A percentile compares a stretch with the other conserved stretches of the same genome.
Evolutionary conservation across 2,797 vertebrate species (phyloP).

Genomic region (Coregonus suidteri): DNA sequence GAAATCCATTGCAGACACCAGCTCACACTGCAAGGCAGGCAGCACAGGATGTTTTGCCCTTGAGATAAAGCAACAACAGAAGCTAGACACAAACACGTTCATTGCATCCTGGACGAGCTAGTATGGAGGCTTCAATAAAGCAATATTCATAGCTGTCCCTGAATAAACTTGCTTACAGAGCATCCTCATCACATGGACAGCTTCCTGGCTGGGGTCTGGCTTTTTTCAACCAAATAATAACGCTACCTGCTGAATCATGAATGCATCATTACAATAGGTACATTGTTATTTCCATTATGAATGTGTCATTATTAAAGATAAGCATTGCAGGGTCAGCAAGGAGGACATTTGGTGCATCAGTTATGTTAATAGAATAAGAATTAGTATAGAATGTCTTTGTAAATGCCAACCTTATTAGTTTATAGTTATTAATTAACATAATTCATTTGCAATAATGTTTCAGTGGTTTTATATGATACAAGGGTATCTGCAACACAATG

Average conservation of each 20-base stretch:
- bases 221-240: not conserved
- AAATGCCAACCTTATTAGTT: too few species aligned
- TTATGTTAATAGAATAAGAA: too few species aligned
- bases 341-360: too few species aligned
- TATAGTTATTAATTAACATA: too few species aligned
- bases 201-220: not conserved
- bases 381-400: too few species aligned
- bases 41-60: slow-evolving; percentile 56
- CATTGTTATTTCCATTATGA: too few species aligned
- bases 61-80: slow-evolving; percentile 53
- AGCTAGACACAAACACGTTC: slow-evolving; percentile 54
- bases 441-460: too few species aligned
- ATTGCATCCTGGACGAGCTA: slow-evolving; percentile 44
- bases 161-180: not conserved
- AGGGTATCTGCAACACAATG: not conserved
- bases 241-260: too few species aligned
- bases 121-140: slow-evolving; percentile 40
- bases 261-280: too few species aligned
- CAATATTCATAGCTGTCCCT: slow-evolving; percentile 27
- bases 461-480: too few species aligned
- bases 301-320: too few species aligned
- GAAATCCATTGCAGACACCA: slow-evolving; percentile 57
- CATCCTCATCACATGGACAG: not conserved
- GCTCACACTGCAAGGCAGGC: slow-evolving; percentile 4
- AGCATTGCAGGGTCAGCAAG: too few species aligned